Evolutionary conservation across 1,140 invertebrate genomes (phyloP), one percentile per base, ranked within the genome.

Genomic region (Bilobella aurantiaca): DNA sequence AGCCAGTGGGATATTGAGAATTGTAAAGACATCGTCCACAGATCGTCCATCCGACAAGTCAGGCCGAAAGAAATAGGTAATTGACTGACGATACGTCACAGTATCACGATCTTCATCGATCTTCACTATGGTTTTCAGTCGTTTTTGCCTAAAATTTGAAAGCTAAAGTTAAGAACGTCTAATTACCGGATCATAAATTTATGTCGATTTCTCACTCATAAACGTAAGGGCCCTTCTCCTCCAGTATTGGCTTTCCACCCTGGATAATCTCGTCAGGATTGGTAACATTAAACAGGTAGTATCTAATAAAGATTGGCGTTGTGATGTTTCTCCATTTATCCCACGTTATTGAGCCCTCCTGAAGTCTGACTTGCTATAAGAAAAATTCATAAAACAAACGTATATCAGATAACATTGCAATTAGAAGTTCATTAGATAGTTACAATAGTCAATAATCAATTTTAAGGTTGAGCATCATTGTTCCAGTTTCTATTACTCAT

Each of bases 241-340:
- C 58, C 3, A 82, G 42, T 14, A 69, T 63, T 21, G 79, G 79
- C 66, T 76, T 78, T 29, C 59, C 76, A 2, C 76, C 76, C 29
- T 67, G 25, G n/a, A 73, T 56, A 1, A 76, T 62, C 65, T 79
- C 77, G 2, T 76, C 64, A 16, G 75, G 67, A 71, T 82, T 82
- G 21, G 76, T 74, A 12, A 81, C 69, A 73, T 82, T 79, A 71
- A 78, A 81, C 46, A 81, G 74, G 66, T 77, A 81, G 34, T 81
- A 75, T 62, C 76, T 77, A 27, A 67, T 65, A 53, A 65, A 72
- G 63, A 73, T 69, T 27, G 70, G 66, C 1, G 72, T 66, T 29
- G 72, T 70, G 1, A 71, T 64, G 23, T 68, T 60, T 25, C 60
- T 34, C 72, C 72, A 73, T 63, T 69, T 67, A 23, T 62, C 34